Percentiles rank a stretch among this genome's conserved stretches.
Evolutionary conservation across 2,888 invertebrate genomes (phyloP).

Genomic region (Spicauda simplicius): DNA sequence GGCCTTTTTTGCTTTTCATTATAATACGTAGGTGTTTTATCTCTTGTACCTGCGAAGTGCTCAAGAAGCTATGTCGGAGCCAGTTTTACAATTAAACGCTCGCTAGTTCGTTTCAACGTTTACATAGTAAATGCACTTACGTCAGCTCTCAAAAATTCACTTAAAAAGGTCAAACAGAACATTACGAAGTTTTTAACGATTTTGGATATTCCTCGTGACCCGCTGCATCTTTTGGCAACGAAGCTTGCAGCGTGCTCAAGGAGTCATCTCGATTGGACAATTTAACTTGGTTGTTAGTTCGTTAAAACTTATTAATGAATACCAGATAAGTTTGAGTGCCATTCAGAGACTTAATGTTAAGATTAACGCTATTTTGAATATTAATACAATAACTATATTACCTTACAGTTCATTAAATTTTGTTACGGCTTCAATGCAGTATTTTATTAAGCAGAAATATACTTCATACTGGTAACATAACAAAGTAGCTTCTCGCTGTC

Average conservation of each 20-base stretch:
- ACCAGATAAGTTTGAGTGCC: slow-evolving; percentile 8
- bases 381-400: too few species aligned
- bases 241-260: slow-evolving; percentile 29
- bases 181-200: neutral
- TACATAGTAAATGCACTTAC: neutral
- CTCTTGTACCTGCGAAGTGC: slow-evolving; percentile 9
- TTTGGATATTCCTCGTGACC: slow-evolving; percentile 1
- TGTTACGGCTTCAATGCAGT: too few species aligned
- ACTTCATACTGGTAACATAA: too few species aligned
- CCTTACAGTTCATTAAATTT: too few species aligned
- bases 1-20: neutral
- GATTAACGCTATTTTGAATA: neutral
- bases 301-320: slow-evolving; percentile 35
- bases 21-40: neutral
- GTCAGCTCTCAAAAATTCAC: neutral
- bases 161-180: neutral
- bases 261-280: slow-evolving; percentile 28
- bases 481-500: too few species aligned
- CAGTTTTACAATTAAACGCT: slow-evolving; percentile 23
- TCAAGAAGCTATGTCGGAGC: slow-evolving; percentile 14
- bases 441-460: too few species aligned
- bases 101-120: slow-evolving; percentile 13
- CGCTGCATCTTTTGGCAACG: slow-evolving; percentile 21
- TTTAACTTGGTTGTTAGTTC: slow-evolving; percentile 35
- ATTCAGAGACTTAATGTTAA: neutral